phyloP scores from a whole-genome alignment of 2,888 invertebrate species.

The Mactromeris polynyma region DNA sequence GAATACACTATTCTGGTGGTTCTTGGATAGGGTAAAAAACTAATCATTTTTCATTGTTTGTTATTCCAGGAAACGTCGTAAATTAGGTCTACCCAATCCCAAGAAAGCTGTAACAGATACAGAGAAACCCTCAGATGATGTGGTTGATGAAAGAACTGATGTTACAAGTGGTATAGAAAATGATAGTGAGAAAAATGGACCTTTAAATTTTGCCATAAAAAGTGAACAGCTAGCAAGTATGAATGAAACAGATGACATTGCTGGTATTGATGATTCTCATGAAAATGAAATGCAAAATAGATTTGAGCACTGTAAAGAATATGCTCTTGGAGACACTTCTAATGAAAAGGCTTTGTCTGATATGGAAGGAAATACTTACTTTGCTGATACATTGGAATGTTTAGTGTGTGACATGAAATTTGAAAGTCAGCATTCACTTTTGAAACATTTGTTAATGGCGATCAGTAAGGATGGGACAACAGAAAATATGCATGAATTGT shows the following conservation, averaged over 20 bases:
- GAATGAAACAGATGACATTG: background rate
- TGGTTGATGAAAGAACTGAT: too few species aligned
- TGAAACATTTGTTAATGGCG: slow-evolving; percentile 90
- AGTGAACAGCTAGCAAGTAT: background rate
- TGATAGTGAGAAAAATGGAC: background rate
- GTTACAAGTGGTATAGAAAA: too few species aligned
- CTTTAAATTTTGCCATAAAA: background rate
- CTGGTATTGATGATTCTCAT: background rate
- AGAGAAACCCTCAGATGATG: too few species aligned
- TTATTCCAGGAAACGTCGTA: too few species aligned
- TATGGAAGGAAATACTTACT: background rate
- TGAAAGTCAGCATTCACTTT: slow-evolving; percentile 80
- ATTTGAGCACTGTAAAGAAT: background rate
- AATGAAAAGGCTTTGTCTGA: background rate
- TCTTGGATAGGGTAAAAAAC: too few species aligned
- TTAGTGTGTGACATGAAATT: slow-evolving; percentile 83
- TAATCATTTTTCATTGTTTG: too few species aligned
- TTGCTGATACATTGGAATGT: background rate
- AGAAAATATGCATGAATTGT: slow-evolving; percentile 91
- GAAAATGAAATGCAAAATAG: background rate
- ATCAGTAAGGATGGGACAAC: slow-evolving; percentile 83
- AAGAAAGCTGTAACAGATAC: too few species aligned
- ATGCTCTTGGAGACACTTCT: background rate
- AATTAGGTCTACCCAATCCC: too few species aligned
- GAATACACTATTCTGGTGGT: too few species aligned